Evolutionary conservation across 2,888 invertebrate species (phyloP), one percentile per base, ranked within the genome.

Genomic region (Caprella mutica): DNA sequence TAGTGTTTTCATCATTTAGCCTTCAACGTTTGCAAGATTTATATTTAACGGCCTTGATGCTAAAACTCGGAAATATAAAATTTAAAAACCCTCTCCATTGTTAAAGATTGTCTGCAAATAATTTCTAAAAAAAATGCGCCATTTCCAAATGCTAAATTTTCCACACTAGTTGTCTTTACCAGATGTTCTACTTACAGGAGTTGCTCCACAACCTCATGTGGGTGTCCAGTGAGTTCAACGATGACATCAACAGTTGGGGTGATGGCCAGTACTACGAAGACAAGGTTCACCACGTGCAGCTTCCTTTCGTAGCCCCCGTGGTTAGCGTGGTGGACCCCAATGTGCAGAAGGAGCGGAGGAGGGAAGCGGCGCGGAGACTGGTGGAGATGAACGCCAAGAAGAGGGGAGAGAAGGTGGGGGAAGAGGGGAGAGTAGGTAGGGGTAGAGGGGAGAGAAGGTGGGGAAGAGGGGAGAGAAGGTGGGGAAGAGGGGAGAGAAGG

Each of bases 341-440:
- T 54, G 89, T 89, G 70, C 88, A 87, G 72, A 84, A 85, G 69
- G 91, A 92, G 70, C 78, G 88, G 60, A 83, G 90, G 66, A 82
- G 84, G 56, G 92, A 92, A 71, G 78, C 65, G 3, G 88, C 91
- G 0, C 77, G 83, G 40, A 78, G 92, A 24, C 75, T 93, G 53
- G 80, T 88, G 50, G 92, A 93, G 74, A 86, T 92, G 52, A 92
- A 92, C 72, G 88, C 89, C 1, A 80, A 87, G 51, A 86, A 90
- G 70, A 77, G 92, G 65, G 86, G 87, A 69, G 91, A 92, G 71
- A 82, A 86, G 70, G 80, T 80, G 68, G 66, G 66, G 30, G 43
- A 26, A n/a, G n/a, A n/a, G n/a, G n/a, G n/a, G n/a, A n/a, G n/a
- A n/a, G n/a, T n/a, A n/a, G n/a, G n/a, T n/a, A n/a, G n/a, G n/a